phyloP scores from a whole-genome alignment of 2,797 vertebrate species.

The Amblyopsis hoosieri region DNA sequence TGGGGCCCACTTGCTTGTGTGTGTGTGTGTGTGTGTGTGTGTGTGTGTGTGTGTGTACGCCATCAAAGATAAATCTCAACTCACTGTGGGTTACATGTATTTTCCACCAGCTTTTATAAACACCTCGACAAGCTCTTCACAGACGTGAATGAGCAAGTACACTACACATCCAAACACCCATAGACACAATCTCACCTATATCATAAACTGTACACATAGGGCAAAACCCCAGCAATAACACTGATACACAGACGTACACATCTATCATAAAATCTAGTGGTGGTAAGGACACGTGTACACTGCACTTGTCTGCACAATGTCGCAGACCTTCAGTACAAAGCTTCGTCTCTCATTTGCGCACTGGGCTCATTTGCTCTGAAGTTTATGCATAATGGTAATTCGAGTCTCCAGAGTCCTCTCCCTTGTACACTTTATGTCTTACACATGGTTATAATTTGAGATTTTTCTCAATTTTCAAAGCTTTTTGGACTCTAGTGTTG shows the following conservation, averaged over 20 bases:
- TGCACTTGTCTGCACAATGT: slow-evolving; percentile 21
- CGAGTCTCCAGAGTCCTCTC: slow-evolving; percentile 62
- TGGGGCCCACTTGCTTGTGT: slow-evolving; percentile 41
- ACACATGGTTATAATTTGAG: slow-evolving; percentile 77
- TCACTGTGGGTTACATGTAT: not conserved
- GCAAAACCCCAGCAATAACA: slow-evolving; percentile 1
- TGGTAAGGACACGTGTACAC: not conserved
- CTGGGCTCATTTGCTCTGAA: slow-evolving; percentile 62
- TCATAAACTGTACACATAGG: not conserved
- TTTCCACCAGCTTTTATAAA: slow-evolving; percentile 60
- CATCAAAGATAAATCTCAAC: no score
- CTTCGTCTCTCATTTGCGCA: slow-evolving; percentile 50
- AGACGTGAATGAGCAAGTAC: not conserved
- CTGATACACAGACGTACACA: slow-evolving; percentile 6
- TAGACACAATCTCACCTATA: slow-evolving; percentile 1
- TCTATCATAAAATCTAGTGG: not conserved
- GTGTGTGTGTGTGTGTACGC: slow-evolving; percentile 24
- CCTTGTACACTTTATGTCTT: slow-evolving; percentile 64
- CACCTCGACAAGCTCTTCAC: slow-evolving; percentile 48
- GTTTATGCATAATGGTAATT: slow-evolving; percentile 61
- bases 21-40: slow-evolving; percentile 35
- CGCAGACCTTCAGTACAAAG: slow-evolving; percentile 56
- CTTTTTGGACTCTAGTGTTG: slow-evolving; percentile 66
- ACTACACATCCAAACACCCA: not conserved
- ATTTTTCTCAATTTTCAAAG: slow-evolving; percentile 74